These are phyloP conservation scores for Penaeus chinensis DNA, from an alignment of 1,140 invertebrate species.

Conservation along the genomic window DNA sequence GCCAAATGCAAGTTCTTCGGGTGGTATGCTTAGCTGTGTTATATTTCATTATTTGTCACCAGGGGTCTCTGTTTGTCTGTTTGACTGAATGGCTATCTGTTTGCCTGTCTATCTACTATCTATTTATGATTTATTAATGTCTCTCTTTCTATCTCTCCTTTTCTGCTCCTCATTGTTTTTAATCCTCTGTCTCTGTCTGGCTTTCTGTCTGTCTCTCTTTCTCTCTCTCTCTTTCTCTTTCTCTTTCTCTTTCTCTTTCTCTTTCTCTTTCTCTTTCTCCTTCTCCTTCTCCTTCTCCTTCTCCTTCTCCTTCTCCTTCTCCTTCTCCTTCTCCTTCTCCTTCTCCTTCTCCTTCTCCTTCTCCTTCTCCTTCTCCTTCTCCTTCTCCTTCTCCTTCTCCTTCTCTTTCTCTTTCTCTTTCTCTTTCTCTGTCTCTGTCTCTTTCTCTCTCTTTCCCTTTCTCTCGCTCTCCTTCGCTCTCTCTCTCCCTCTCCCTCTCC, in stretches of 20 bases:
- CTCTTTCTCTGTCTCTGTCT: neutral
- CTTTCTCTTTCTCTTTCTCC: neutral
- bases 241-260: too few relatives aligned
- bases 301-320: neutral
- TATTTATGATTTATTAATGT: too few relatives aligned
- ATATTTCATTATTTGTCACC: neutral
- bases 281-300: neutral
- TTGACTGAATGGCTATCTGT: neutral
- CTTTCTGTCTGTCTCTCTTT: neutral
- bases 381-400: neutral
- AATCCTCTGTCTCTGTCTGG: neutral
- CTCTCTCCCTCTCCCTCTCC: neutral
- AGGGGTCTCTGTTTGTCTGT: neutral
- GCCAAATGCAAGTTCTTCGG: too few relatives aligned
- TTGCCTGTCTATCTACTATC: too few relatives aligned
- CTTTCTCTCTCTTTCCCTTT: neutral
- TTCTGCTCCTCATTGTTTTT: neutral
- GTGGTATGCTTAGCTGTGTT: neutral
- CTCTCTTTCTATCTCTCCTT: too few relatives aligned
- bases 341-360: neutral
- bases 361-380: neutral
- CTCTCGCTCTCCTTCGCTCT: neutral
- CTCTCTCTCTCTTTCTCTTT: neutral
- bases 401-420: neutral
- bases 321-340: neutral